Conservation (phyloP, 2,113 vertebrate genomes). For the Pogona vitticeps region DNA sequence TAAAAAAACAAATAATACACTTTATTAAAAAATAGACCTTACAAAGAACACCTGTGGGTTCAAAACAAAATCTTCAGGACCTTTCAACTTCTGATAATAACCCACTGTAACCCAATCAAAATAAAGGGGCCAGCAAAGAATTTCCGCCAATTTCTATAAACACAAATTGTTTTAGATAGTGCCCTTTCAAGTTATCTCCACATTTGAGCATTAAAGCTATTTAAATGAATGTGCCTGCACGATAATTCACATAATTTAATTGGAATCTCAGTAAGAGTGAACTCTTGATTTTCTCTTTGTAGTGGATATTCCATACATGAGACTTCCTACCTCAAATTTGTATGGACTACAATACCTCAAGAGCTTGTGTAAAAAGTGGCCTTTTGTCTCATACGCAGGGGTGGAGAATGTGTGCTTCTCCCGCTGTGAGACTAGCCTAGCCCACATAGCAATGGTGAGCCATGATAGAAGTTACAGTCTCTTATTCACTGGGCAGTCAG, state of each 20-base stretch:
- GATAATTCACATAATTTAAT: neutral
- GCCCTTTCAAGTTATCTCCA: constrained; percentile 9
- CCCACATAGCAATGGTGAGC: too few species aligned
- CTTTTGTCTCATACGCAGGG: neutral
- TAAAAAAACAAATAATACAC: constrained; percentile 69
- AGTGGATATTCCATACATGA: neutral
- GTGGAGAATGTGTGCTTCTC: neutral
- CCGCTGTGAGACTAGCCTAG: neutral
- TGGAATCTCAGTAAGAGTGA: neutral
- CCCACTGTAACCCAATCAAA: constrained; percentile 66
- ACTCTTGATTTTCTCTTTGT: neutral
- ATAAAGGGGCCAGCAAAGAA: constrained; percentile 60
- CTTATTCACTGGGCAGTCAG: too few species aligned
- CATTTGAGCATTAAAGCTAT: neutral
- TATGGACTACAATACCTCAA: neutral
- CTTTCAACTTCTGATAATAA: constrained; percentile 69
- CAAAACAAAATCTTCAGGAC: constrained; percentile 61
- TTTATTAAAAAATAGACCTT: constrained; percentile 66
- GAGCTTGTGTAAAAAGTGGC: too few species aligned
- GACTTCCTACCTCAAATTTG: neutral
- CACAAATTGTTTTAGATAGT: constrained; percentile 38
- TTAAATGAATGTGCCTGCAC: constrained; percentile 20
- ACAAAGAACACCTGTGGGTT: constrained; percentile 69
- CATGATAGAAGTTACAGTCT: too few species aligned
- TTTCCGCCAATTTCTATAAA: constrained; percentile 51